Conservation (phyloP, 2,113 vertebrate species). For the Hyperopisus bebe region DNA sequence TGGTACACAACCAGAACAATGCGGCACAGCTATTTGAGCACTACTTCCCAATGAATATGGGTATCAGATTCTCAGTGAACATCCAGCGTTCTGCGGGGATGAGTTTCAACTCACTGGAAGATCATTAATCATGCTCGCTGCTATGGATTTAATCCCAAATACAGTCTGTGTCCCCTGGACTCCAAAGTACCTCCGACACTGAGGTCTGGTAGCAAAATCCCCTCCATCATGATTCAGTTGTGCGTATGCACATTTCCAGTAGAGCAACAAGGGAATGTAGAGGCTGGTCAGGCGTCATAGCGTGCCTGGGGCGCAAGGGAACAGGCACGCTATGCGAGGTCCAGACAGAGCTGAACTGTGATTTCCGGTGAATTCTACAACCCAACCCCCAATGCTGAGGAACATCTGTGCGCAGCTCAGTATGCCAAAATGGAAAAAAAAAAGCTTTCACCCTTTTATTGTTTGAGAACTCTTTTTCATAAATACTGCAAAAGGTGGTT, state of each 20-base stretch:
- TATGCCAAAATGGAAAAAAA: constrained; percentile 7
- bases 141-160: constrained; percentile 64
- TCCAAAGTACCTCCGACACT: constrained; percentile 37
- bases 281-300: background rate
- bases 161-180: constrained; percentile 31
- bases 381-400: background rate
- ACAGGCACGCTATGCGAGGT: background rate
- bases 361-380: no score
- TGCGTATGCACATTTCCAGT: background rate
- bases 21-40: constrained; percentile 10
- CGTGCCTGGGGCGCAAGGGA: background rate
- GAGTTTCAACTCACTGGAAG: constrained; percentile 47
- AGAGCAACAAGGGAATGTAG: background rate
- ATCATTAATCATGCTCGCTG: constrained; percentile 62
- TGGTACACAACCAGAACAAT: constrained; percentile 8
- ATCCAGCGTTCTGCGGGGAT: constrained; percentile 31
- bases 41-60: constrained; percentile 23
- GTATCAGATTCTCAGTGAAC: constrained; percentile 27
- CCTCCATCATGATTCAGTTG: background rate
- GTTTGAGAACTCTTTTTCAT: background rate
- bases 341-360: constrained; percentile 4
- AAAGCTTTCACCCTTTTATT: background rate
- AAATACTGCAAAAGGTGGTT: background rate
- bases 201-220: constrained; percentile 33
- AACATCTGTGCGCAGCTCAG: background rate